Base-by-base conservation (phyloP, 2,888 invertebrate species). In the Diloba caeruleocephala region DNA sequence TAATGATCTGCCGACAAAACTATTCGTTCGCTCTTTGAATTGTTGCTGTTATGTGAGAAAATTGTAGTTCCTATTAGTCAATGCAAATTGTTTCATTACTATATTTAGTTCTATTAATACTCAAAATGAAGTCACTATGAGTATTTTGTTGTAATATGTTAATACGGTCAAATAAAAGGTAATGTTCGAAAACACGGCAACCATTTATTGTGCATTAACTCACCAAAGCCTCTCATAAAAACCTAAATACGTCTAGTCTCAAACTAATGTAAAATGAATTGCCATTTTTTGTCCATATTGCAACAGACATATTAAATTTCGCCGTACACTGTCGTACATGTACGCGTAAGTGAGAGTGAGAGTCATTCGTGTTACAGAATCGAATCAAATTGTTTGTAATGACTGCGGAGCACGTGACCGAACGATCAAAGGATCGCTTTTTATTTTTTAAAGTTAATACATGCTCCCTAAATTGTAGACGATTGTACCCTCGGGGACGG, bases 291-390 rank as follows among this genome's bases (percentile, higher is more conserved):
- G 41, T 43, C 2, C 41, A 17, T 53, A 36, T 53, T 64, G 58
- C 52, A 64, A 57, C 54, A 52, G 52, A 39, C 50, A 42, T 54
- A 76, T 71, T 74, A 71, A 74, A 65, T 76, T 75, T 75, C 67
- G 69, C 76, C 49, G 23, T 61, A 49, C 57, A 39, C 48, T 69
- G 63, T 60, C 39, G 62, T 59, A 29, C 44, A 39, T 50, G 28
- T 51, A 31, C 44, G 21, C 21, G 21, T 5, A 46, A 36, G 65
- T 59, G 69, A 76, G 67, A 76, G 78, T 69, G 50, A 70, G 53
- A 54, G 57, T 59, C 39, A 38, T 53, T 44, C 49, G 46, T 3
- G 12, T 7, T 13, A 8, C 55, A 67, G 42, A 58, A 63, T 71
- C 67, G 61, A 67, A 68, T 53, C 39, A 54, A 66, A 64, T 71